Conservation (phyloP, 2,797 vertebrate species). For the Craterocephalus amniculus region DNA sequence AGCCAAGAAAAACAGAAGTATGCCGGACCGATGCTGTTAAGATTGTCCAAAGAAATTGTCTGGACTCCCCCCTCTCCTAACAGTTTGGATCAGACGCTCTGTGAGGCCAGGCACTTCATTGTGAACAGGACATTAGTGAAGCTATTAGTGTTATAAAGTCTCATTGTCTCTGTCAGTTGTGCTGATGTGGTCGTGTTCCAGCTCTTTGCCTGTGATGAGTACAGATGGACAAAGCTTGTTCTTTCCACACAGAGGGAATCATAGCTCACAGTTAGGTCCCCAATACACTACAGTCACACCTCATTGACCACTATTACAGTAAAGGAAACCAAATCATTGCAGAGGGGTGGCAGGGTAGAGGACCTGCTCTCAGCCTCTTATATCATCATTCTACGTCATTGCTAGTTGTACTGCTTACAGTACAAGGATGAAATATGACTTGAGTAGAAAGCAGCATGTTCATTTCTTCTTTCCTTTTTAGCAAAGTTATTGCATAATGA, state of each 20-base stretch:
- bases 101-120: conserved; percentile 37
- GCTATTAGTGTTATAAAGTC: conserved; percentile 72
- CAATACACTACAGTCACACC: conserved; percentile 73
- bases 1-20: background rate
- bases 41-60: conserved; percentile 1
- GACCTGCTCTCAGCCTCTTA: conserved; percentile 50
- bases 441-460: conserved; percentile 9
- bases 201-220: conserved; percentile 71
- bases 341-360: conserved; percentile 37
- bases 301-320: conserved; percentile 74
- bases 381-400: conserved; percentile 50
- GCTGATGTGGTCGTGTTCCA: conserved; percentile 78
- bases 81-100: conserved; percentile 21
- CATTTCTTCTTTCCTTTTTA: conserved; percentile 12
- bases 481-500: background rate
- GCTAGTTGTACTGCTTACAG: conserved; percentile 12
- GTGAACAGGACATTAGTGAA: conserved; percentile 58
- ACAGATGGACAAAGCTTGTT: conserved; percentile 74
- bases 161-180: conserved; percentile 77
- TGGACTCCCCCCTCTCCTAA: conserved; percentile 26
- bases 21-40: background rate
- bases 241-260: conserved; percentile 61
- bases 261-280: conserved; percentile 75
- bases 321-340: conserved; percentile 75
- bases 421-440: conserved; percentile 26